Conservation (phyloP, 2,888 invertebrate genomes). For the Drosophila macrospina region DNA sequence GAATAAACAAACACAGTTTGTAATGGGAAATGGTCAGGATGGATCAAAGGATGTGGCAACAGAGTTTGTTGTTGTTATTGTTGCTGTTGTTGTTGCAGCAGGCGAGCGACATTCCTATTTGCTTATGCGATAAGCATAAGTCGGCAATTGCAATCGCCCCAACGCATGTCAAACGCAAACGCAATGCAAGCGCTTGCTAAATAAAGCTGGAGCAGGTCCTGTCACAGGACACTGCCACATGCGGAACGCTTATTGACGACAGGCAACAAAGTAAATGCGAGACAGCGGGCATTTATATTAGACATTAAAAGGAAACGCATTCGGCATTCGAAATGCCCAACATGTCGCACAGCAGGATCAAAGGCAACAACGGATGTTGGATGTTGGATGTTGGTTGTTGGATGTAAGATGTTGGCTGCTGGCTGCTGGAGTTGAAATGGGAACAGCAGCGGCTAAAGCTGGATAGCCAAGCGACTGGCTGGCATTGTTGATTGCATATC, state of each 20-base stretch:
- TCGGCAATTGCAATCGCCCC: constrained; percentile 49
- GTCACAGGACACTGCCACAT: constrained; percentile 45
- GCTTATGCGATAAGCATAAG: constrained; percentile 71
- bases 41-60: constrained; percentile 41
- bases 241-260: constrained; percentile 48
- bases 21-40: constrained; percentile 25
- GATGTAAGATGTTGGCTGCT: too few species aligned
- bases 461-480: neutral
- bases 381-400: too few species aligned
- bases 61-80: constrained; percentile 4
- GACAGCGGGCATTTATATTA: constrained; percentile 77
- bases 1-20: constrained; percentile 36
- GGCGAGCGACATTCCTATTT: constrained; percentile 54
- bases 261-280: constrained; percentile 62
- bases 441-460: neutral
- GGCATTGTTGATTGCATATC: constrained; percentile 73
- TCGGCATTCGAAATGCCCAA: constrained; percentile 71
- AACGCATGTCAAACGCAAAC: constrained; percentile 55
- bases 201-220: constrained; percentile 25
- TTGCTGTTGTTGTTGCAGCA: constrained; percentile 2
- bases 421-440: neutral
- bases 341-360: constrained; percentile 54
- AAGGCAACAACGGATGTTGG: constrained; percentile 21
- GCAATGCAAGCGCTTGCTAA: constrained; percentile 18
- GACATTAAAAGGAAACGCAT: constrained; percentile 72